Percentiles rank a stretch among this genome's conserved stretches.
phyloP scores from a whole-genome alignment of 2,797 vertebrate species.

The Natrix natrix region DNA sequence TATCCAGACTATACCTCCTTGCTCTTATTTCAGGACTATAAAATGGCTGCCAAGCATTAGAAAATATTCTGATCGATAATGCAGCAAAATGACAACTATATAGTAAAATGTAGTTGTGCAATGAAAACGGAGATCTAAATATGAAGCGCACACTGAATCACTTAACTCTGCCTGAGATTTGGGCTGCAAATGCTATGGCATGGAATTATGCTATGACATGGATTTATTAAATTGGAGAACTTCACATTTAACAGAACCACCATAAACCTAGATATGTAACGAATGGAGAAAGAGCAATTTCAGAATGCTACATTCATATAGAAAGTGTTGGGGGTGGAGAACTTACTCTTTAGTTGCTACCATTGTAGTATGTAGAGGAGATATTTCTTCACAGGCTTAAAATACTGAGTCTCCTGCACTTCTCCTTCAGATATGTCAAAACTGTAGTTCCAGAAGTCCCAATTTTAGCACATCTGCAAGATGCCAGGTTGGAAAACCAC shows the following conservation, averaged over 20 bases:
- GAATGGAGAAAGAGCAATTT: neutral
- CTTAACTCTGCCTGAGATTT: neutral
- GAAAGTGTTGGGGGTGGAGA: neutral
- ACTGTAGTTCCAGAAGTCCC: neutral
- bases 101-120: neutral
- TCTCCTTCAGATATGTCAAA: neutral
- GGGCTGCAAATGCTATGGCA: neutral
- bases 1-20: neutral
- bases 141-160: neutral
- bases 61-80: neutral
- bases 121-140: neutral
- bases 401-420: neutral
- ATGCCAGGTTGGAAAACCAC: neutral
- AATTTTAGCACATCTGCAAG: neutral
- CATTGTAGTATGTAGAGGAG: neutral
- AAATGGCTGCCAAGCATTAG: neutral
- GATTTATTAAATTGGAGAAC: neutral
- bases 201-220: neutral
- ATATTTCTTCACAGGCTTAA: neutral
- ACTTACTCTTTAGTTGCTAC: neutral
- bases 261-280: neutral
- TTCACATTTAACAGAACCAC: neutral
- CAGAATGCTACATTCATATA: neutral
- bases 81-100: neutral
- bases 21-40: neutral